A percentile compares a stretch with the other conserved stretches of the same genome.
phyloP scores from a whole-genome alignment of 2,113 vertebrate genomes.

The Labeo rohita region DNA sequence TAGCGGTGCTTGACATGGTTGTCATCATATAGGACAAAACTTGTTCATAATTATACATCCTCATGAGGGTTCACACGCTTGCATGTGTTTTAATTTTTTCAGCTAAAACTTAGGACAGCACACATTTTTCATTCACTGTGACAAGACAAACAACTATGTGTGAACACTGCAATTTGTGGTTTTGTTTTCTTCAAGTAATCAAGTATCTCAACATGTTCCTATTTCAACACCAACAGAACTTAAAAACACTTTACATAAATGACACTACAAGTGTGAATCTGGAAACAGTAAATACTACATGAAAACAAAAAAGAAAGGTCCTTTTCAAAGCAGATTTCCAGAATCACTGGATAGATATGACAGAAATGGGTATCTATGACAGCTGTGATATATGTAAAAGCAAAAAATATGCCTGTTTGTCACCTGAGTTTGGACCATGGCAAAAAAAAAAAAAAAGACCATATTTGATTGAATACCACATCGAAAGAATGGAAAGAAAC shows the following conservation, averaged over 20 bases:
- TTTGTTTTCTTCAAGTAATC: background rate
- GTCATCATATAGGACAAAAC: background rate
- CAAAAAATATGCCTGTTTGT: background rate
- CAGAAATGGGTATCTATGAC: background rate
- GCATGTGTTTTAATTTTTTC: background rate
- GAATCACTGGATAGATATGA: background rate
- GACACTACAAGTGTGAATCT: background rate
- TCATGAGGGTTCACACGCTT: background rate
- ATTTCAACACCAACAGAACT: background rate
- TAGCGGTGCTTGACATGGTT: background rate
- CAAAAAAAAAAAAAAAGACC: background rate
- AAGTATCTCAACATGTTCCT: background rate
- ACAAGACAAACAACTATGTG: background rate
- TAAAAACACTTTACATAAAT: background rate
- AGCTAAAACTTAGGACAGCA: background rate
- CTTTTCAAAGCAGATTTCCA: background rate
- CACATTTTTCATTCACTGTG: background rate
- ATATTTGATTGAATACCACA: background rate
- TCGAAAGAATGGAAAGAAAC: background rate
- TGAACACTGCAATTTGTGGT: background rate
- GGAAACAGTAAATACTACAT: background rate
- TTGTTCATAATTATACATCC: background rate
- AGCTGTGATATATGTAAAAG: background rate
- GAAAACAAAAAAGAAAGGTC: background rate
- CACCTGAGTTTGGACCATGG: background rate